Conservation (phyloP, 2,888 invertebrate species). For the Orthosia incerta region DNA sequence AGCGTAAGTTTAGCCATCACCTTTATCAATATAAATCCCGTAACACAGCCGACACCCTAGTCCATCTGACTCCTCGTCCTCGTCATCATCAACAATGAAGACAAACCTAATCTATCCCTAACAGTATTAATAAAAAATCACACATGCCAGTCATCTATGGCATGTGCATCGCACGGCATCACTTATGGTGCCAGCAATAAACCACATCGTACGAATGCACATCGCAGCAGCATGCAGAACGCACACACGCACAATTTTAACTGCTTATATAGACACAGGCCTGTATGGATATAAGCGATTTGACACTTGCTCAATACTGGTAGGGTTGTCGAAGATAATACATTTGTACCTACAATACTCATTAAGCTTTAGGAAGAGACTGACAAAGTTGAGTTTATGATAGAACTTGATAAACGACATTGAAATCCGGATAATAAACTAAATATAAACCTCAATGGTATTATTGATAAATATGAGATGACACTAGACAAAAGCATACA, state of each 20-base stretch:
- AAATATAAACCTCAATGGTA: too few species aligned
- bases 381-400: too few species aligned
- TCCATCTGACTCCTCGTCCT: not conserved
- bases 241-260: conserved; percentile 65
- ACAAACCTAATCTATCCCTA: conserved; percentile 1
- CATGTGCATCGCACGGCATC: conserved; percentile 13
- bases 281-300: conserved; percentile 74
- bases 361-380: not conserved
- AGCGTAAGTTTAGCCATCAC: not conserved
- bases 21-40: not conserved
- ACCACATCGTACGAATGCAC: conserved; percentile 61
- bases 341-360: not conserved
- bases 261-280: conserved; percentile 63
- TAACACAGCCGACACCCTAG: not conserved
- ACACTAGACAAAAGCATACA: too few species aligned
- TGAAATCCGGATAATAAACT: too few species aligned
- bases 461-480: too few species aligned
- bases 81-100: not conserved
- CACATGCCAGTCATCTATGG: conserved; percentile 6
- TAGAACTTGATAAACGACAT: too few species aligned
- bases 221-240: conserved; percentile 56
- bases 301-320: conserved; percentile 79
- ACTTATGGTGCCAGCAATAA: conserved; percentile 48
- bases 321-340: conserved; percentile 72
- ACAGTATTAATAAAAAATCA: conserved; percentile 8